Percentiles rank a stretch among this genome's conserved stretches.
These are phyloP conservation scores for Danaus plexippus DNA, from an alignment of 1,140 invertebrate genomes.

Conservation along the genomic window DNA sequence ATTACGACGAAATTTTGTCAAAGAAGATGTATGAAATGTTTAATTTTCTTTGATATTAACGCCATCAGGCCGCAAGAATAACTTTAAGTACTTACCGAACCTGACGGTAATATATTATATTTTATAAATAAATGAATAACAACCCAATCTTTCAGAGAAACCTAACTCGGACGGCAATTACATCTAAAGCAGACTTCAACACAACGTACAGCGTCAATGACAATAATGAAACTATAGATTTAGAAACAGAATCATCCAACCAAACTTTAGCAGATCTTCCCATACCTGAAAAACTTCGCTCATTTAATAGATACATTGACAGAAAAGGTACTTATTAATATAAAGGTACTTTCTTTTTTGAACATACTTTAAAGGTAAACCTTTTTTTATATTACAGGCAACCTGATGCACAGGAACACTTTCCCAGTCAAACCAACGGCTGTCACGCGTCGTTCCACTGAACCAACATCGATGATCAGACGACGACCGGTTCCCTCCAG, in stretches of 20 bases:
- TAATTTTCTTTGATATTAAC: no score
- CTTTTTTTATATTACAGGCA: conserved; percentile 25
- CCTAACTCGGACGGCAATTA: conserved; percentile 10
- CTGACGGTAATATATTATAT: no score
- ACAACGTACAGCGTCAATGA: no score
- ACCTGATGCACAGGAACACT: conserved; percentile 41
- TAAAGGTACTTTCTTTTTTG: not conserved
- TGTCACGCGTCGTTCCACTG: conserved; percentile 37
- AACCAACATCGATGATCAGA: conserved; percentile 31
- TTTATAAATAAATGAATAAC: no score
- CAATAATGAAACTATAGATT: conserved; percentile 39
- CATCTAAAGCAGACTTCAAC: not conserved
- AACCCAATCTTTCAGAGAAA: conserved; percentile 32
- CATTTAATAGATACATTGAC: conserved; percentile 51
- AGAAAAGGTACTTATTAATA: conserved; percentile 42
- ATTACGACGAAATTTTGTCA: no score
- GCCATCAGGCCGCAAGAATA: no score
- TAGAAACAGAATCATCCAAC: conserved; percentile 47
- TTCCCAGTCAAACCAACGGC: conserved; percentile 33
- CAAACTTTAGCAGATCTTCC: conserved; percentile 47
- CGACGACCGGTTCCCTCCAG: conserved; percentile 34
- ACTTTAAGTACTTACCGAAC: no score
- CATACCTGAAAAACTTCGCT: conserved; percentile 49
- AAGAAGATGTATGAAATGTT: no score
- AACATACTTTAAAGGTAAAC: not conserved